Conservation (phyloP, 2,113 vertebrate species). For the Calyptomena viridis region DNA sequence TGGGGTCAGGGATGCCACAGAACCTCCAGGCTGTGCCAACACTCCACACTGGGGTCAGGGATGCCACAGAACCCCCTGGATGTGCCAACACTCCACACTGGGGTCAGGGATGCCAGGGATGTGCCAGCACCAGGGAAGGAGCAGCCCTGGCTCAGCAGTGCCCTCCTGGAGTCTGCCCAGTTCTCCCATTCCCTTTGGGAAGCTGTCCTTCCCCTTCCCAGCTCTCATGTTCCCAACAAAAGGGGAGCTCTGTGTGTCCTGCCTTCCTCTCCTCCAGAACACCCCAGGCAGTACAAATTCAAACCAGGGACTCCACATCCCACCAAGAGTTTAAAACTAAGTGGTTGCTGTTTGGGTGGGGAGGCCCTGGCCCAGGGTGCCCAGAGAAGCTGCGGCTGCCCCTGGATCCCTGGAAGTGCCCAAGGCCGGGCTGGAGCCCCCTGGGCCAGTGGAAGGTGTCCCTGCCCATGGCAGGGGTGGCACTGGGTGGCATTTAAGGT, state of each 20-base stretch:
- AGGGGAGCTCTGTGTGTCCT: not conserved
- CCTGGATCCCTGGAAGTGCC: not conserved
- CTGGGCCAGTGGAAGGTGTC: not conserved
- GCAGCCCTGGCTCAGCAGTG: not conserved
- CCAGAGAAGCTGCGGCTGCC: not conserved
- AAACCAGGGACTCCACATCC: rapidly evolving
- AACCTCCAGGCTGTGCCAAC: no score
- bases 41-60: no score
- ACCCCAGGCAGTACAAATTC: not conserved
- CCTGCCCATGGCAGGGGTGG: not conserved
- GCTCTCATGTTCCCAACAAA: not conserved
- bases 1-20: no score
- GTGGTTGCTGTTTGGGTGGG: rapidly evolving
- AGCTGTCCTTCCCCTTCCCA: not conserved
- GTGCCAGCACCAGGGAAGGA: not conserved
- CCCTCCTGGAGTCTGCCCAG: not conserved
- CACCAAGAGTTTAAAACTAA: not conserved
- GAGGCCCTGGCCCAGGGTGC: not conserved
- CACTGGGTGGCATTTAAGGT: rapidly evolving
- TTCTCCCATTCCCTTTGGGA: not conserved
- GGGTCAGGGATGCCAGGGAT: no score
- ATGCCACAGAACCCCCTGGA: no score
- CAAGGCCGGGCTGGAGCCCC: no score
- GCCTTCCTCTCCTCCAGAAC: not conserved
- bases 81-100: no score